A percentile compares a stretch with the other conserved stretches of the same genome.
These are phyloP conservation scores for Poeciliopsis turneri DNA, from an alignment of 2,797 vertebrate species.

Conservation along the genomic window DNA sequence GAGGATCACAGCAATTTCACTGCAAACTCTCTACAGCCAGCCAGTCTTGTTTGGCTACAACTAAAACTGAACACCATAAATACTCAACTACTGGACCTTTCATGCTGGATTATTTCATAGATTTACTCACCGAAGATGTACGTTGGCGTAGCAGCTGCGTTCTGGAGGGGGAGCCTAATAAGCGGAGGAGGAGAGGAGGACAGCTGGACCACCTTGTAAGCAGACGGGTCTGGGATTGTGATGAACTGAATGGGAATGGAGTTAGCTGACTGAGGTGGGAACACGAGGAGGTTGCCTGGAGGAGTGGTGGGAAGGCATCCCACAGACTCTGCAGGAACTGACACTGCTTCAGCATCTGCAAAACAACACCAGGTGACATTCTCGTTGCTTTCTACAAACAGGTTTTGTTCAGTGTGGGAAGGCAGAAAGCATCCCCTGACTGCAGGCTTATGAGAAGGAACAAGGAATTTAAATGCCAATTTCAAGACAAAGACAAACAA, in stretches of 20 bases:
- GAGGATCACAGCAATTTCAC: background rate
- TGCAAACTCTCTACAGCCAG: background rate
- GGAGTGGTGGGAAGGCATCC: slow-evolving; percentile 2
- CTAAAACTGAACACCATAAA: background rate
- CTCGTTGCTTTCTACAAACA: background rate
- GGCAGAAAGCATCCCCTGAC: background rate
- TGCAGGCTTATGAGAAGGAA: background rate
- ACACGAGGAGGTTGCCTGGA: slow-evolving; percentile 42
- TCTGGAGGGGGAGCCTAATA: slow-evolving; percentile 44
- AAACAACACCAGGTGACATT: slow-evolving; percentile 10
- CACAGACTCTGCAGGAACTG: background rate
- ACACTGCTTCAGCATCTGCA: slow-evolving; percentile 24
- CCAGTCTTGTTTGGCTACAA: background rate
- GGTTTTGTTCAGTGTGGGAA: background rate
- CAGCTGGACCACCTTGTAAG: slow-evolving; percentile 52
- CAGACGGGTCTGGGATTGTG: slow-evolving; percentile 44
- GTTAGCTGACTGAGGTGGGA: slow-evolving; percentile 12
- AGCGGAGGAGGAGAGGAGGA: slow-evolving; percentile 33
- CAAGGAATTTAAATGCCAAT: background rate
- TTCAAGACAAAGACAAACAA: background rate
- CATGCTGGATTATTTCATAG: background rate
- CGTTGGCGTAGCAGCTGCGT: slow-evolving; percentile 31
- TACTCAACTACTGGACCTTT: background rate
- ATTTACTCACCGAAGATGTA: slow-evolving; percentile 65
- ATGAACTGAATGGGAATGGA: slow-evolving; percentile 56